These are phyloP conservation scores for Brachypodius melanocephalos DNA, from an alignment of 2,113 vertebrate species.

Conservation along the genomic window DNA sequence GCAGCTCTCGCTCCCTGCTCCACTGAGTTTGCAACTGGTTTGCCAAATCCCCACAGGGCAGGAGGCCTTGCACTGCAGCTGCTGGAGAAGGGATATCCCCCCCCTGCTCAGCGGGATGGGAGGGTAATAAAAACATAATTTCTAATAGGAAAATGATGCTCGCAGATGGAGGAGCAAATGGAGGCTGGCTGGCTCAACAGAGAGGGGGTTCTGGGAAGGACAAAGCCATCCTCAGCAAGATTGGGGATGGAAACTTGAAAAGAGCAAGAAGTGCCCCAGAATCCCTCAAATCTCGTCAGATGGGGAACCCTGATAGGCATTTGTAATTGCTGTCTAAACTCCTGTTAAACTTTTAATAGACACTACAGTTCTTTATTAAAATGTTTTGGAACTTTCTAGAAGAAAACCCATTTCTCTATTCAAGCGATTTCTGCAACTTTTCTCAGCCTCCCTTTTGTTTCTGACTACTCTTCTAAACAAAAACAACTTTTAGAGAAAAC, in stretches of 20 bases:
- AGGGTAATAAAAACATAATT: slow-evolving; percentile 59
- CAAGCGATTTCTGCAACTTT: not conserved
- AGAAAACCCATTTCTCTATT: not conserved
- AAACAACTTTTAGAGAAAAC: not conserved
- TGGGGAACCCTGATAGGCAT: not conserved
- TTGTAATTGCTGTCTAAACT: not conserved
- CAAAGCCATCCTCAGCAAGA: not conserved
- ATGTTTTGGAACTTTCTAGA: not conserved
- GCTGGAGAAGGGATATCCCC: slow-evolving; percentile 52
- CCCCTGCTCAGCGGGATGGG: slow-evolving; percentile 51
- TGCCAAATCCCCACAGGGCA: slow-evolving; percentile 63
- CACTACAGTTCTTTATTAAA: not conserved
- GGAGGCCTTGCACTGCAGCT: slow-evolving; percentile 60
- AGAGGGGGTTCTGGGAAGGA: not conserved
- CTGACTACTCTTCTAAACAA: not conserved
- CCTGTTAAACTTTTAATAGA: not conserved
- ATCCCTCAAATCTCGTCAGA: not conserved
- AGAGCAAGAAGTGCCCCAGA: not conserved
- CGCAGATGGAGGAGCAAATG: not conserved
- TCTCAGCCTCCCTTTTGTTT: not conserved
- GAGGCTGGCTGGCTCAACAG: not conserved
- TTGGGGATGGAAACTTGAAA: not conserved
- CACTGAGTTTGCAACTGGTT: slow-evolving; percentile 36
- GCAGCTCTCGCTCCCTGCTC: slow-evolving; percentile 30
- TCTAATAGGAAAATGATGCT: slow-evolving; percentile 63